Evolutionary conservation across 2,113 vertebrate genomes (phyloP).

Genomic region (Cebus imitator): DNA sequence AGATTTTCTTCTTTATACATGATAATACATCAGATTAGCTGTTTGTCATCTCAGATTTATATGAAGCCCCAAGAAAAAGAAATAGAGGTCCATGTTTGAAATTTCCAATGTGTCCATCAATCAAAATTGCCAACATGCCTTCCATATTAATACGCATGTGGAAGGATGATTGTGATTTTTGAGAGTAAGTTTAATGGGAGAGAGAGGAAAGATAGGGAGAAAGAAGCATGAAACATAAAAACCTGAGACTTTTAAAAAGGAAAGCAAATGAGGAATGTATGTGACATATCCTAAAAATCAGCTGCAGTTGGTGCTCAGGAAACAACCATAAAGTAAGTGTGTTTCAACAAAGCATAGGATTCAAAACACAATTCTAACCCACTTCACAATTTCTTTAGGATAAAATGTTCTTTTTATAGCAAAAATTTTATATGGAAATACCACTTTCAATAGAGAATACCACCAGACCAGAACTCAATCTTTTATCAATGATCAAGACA

Average conservation of each 20-base stretch:
- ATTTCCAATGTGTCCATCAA: not conserved
- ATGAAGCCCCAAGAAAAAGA: not conserved
- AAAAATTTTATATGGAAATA: not conserved
- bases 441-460: not conserved
- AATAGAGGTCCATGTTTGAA: not conserved
- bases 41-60: not conserved
- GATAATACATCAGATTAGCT: not conserved
- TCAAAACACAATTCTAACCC: not conserved
- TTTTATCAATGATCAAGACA: not conserved
- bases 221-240: not conserved
- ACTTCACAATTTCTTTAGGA: not conserved
- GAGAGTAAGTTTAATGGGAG: not conserved
- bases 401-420: not conserved
- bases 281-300: not conserved
- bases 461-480: not conserved
- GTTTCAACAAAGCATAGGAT: not conserved
- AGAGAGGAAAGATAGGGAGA: not conserved
- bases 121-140: not conserved
- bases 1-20: not conserved
- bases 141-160: not conserved
- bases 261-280: not conserved
- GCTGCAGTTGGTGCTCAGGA: not conserved
- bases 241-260: not conserved
- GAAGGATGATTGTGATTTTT: not conserved
- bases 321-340: not conserved